These are phyloP conservation scores for Holacanthella duospinosa DNA, from an alignment of 2,888 invertebrate species.

Conservation along the genomic window DNA sequence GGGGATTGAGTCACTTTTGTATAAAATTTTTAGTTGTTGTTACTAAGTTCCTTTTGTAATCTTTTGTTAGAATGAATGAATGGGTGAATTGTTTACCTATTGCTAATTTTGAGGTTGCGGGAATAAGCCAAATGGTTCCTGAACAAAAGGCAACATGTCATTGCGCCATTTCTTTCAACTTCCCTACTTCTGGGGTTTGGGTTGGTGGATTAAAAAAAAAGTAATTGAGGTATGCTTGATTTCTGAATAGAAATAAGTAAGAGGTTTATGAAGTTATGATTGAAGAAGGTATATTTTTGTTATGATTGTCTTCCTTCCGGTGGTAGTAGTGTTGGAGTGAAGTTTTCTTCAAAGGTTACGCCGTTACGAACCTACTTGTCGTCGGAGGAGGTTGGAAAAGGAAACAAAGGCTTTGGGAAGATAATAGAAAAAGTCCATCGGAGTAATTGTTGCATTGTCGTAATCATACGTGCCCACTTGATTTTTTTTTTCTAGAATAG, in stretches of 20 bases:
- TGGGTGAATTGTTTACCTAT: background rate
- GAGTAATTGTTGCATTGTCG: background rate
- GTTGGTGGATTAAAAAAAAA: background rate
- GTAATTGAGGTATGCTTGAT: background rate
- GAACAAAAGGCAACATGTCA: too few species aligned
- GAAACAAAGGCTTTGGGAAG: slow-evolving; percentile 10
- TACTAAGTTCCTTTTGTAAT: too few species aligned
- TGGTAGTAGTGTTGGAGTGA: background rate
- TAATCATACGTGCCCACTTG: slow-evolving; percentile 4
- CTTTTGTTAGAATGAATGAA: background rate
- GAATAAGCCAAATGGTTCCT: too few species aligned
- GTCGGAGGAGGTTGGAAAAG: background rate
- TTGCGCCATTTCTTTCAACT: background rate
- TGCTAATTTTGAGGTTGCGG: background rate
- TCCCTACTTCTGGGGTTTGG: too few species aligned
- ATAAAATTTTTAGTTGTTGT: too few species aligned
- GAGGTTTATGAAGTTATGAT: too few species aligned
- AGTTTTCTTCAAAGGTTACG: background rate
- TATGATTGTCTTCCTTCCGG: slow-evolving; percentile 22
- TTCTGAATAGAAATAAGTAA: background rate
- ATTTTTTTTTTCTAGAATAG: background rate
- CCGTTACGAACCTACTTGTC: slow-evolving; percentile 4
- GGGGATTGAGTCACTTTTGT: too few species aligned
- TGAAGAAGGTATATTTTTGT: slow-evolving; percentile 5
- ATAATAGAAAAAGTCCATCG: background rate